Evolutionary conservation across 2,888 invertebrate genomes (phyloP).

Genomic region (Mycalesis mineus): DNA sequence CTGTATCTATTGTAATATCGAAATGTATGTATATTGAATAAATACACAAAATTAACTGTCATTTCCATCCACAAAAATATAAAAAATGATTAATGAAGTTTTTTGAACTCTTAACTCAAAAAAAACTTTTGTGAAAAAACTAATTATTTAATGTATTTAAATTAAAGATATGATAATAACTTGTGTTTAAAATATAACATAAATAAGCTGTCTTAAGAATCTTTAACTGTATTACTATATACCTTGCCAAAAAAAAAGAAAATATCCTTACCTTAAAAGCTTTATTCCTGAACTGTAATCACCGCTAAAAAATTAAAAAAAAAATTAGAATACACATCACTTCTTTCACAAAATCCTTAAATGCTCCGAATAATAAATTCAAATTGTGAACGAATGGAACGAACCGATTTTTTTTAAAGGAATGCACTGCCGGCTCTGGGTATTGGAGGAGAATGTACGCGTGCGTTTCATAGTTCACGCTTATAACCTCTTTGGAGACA

Average conservation of each 20-base stretch:
- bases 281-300: conserved; percentile 18
- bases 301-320: conserved; percentile 28
- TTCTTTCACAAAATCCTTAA: conserved; percentile 21
- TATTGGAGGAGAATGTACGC: conserved; percentile 49
- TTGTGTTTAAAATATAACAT: too few relatives aligned
- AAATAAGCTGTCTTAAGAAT: too few relatives aligned
- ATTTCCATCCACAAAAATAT: too few relatives aligned
- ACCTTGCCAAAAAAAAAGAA: background rate
- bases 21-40: too few relatives aligned
- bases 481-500: conserved; percentile 51
- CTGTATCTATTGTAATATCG: too few relatives aligned
- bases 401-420: conserved; percentile 12
- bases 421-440: conserved; percentile 23
- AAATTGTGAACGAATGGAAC: conserved; percentile 18
- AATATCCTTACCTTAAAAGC: conserved; percentile 25
- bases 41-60: too few relatives aligned
- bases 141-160: too few relatives aligned
- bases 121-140: too few relatives aligned
- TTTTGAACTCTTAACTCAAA: too few relatives aligned
- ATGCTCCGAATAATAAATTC: conserved; percentile 16
- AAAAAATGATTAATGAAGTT: too few relatives aligned
- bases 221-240: too few relatives aligned
- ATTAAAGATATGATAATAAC: too few relatives aligned
- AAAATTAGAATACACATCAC: conserved; percentile 24
- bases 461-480: conserved; percentile 53